Conservation (phyloP, 2,113 vertebrate genomes). For the Ovibos moschatus region DNA sequence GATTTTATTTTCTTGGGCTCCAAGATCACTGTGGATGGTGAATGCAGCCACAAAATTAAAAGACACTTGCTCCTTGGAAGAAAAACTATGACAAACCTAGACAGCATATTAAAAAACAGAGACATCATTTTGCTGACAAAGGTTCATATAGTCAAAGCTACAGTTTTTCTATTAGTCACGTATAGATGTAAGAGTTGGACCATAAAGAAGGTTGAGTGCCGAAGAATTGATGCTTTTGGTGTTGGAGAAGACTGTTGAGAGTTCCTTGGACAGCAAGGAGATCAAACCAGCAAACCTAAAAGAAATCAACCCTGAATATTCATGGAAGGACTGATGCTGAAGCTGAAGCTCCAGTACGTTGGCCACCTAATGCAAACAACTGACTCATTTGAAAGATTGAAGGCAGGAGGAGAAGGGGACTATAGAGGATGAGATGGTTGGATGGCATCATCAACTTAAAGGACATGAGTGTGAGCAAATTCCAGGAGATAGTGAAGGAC, state of each 20-base stretch:
- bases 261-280: not conserved
- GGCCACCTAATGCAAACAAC: not conserved
- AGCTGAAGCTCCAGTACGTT: not conserved
- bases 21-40: not conserved
- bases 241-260: not conserved
- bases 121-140: not conserved
- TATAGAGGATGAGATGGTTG: not conserved
- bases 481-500: not conserved
- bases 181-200: not conserved
- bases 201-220: not conserved
- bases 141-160: not conserved
- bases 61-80: not conserved
- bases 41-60: not conserved
- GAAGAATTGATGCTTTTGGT: not conserved
- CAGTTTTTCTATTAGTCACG: not conserved
- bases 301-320: not conserved
- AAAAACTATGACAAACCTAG: not conserved
- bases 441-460: not conserved
- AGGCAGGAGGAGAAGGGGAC: not conserved
- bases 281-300: not conserved
- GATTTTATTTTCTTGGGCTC: not conserved
- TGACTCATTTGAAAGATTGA: not conserved
- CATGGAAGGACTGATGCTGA: not conserved
- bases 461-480: not conserved
- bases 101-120: not conserved